These are phyloP conservation scores for Amaurobius ferox DNA, from an alignment of 2,888 invertebrate genomes.

Conservation along the genomic window DNA sequence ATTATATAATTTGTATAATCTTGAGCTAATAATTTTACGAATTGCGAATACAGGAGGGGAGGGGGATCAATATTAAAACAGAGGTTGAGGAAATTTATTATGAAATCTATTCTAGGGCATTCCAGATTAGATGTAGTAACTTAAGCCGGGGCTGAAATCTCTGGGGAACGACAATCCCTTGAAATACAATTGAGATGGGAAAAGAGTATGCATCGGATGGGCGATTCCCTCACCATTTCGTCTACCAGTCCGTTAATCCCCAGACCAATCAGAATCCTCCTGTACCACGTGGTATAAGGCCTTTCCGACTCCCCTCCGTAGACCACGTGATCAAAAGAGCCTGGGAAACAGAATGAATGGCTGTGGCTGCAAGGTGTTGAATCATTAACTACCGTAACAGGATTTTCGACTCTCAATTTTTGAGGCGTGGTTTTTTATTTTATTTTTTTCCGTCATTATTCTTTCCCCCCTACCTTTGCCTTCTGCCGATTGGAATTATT, in stretches of 20 bases:
- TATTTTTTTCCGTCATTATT: conserved; percentile 30
- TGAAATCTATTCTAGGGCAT: too few species aligned
- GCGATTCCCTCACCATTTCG: conserved; percentile 37
- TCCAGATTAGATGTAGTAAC: too few species aligned
- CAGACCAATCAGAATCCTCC: conserved; percentile 31
- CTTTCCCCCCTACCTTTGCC: background rate
- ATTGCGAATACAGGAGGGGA: too few species aligned
- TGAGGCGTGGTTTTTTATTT: conserved; percentile 34
- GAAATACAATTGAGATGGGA: too few species aligned
- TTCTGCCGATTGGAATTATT: conserved; percentile 13
- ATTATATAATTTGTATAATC: too few species aligned
- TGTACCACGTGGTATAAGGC: conserved; percentile 55
- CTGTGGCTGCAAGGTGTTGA: conserved; percentile 69
- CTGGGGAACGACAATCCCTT: too few species aligned
- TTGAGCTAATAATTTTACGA: too few species aligned
- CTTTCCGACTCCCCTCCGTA: background rate
- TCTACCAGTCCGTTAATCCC: conserved; percentile 28
- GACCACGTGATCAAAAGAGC: conserved; percentile 55
- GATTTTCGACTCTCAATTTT: conserved; percentile 70
- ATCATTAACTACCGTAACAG: conserved; percentile 71
- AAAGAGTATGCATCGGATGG: conserved; percentile 17
- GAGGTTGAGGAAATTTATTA: too few species aligned
- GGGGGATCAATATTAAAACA: too few species aligned
- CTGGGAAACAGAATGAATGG: conserved; percentile 63
- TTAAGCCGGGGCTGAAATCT: too few species aligned